Conservation (phyloP, 2,113 vertebrate species). For the Grammatotria lemairii region DNA sequence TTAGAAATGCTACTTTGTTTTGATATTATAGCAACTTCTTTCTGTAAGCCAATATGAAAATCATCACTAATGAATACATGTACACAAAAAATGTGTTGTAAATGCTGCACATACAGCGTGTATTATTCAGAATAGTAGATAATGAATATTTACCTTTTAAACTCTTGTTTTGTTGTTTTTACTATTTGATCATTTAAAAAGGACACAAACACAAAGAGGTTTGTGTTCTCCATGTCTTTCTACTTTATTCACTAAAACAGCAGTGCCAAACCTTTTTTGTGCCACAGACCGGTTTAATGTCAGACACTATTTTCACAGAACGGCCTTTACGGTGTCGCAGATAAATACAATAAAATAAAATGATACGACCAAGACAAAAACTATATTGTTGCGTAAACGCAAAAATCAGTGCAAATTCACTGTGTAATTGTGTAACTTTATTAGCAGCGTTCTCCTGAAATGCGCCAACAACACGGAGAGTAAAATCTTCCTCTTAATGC, state of each 20-base stretch:
- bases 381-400: neutral
- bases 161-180: neutral
- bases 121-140: neutral
- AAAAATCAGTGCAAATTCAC: neutral
- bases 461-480: rapidly evolving
- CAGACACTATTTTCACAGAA: neutral
- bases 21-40: neutral
- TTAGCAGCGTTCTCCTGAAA: neutral
- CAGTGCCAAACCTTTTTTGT: neutral
- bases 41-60: neutral
- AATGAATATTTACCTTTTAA: neutral
- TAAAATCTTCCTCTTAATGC: neutral
- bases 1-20: neutral
- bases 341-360: neutral
- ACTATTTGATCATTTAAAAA: neutral
- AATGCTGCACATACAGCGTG: neutral
- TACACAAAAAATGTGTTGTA: rapidly evolving
- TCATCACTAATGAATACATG: neutral
- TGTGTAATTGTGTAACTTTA: neutral
- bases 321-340: rapidly evolving
- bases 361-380: neutral
- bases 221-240: neutral
- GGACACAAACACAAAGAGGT: neutral
- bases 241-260: neutral
- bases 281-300: neutral